Base-by-base conservation (phyloP, 2,797 vertebrate species). In the Tauraco hartlaubi region DNA sequence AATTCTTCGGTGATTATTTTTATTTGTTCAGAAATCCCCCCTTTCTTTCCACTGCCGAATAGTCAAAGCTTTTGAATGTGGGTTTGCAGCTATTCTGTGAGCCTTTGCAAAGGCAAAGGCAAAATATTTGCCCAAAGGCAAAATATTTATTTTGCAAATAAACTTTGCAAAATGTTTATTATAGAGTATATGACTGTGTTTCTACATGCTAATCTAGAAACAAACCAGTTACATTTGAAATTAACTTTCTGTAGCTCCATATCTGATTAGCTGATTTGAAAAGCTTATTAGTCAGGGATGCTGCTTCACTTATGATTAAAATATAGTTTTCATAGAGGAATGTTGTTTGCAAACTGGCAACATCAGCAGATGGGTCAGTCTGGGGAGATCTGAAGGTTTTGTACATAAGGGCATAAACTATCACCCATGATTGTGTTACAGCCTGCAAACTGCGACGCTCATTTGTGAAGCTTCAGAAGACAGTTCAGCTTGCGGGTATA, bases 391-490 rank as follows among this genome's bases (percentile, higher is more conserved):
- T 15, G 35, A 69, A 64, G 63, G 6, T 44, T 28, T 35, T 18
- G 55, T 4, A 1, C 0, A 2, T 2, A 11, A 49, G 44, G 23
- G 5, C 16, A 0, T 8, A 6, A 88, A 68, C 39, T 35, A 19
- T 72, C 22, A 9, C 17, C 16, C 0, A 2, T 33, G 49, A 1
- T 55, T 92, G 66, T 33, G 13, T 96, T 95, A n/a, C 90, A 98
- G 98, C 12, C 69, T 98, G 98, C 94, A 97, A 97, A 83, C 73
- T 98, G 79, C 61, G 85, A 17, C 96, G 43, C 31, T 77, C 96
- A 6, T 86, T 96, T 5, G 96, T 98, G 92, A 98, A 96, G 95
- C 92, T 97, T 21, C 97, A 97, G 71, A 95, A 82, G 54, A 28
- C 88, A 0, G 61, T 95, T 10, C 88, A 84, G 59, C 51, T 95